A percentile compares a stretch with the other conserved stretches of the same genome.
Evolutionary conservation across 2,113 vertebrate species (phyloP).

Genomic region (Coptodon bakossiorum): DNA sequence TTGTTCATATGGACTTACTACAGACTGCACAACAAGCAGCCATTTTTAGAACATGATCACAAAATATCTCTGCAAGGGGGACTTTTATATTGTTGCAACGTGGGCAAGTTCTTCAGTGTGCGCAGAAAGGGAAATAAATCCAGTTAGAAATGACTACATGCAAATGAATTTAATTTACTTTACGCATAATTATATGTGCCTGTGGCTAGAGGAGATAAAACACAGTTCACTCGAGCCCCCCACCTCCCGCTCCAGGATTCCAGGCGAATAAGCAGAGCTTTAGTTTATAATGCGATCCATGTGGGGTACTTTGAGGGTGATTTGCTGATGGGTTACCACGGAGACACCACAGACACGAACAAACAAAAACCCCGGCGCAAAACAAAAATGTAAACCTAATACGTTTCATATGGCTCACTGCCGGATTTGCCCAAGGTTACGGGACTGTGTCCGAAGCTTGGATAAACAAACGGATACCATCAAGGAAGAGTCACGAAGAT

Average conservation of each 20-base stretch:
- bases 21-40: slow-evolving; percentile 13
- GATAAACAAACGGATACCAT: slow-evolving; percentile 42
- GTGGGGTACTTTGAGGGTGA: slow-evolving; percentile 70
- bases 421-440: slow-evolving; percentile 38
- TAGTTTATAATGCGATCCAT: slow-evolving; percentile 71
- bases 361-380: slow-evolving; percentile 60
- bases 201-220: slow-evolving; percentile 40
- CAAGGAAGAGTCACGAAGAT: neutral
- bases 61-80: slow-evolving; percentile 8
- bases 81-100: neutral
- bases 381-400: slow-evolving; percentile 62
- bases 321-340: slow-evolving; percentile 59
- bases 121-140: slow-evolving; percentile 13
- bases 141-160: slow-evolving; percentile 20
- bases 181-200: slow-evolving; percentile 38
- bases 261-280: slow-evolving; percentile 42
- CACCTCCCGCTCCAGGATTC: slow-evolving; percentile 27
- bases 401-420: slow-evolving; percentile 60
- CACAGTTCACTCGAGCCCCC: slow-evolving; percentile 24
- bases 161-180: slow-evolving; percentile 53
- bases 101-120: neutral
- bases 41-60: slow-evolving; percentile 9
- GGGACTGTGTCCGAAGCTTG: slow-evolving; percentile 27
- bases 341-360: slow-evolving; percentile 63
- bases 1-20: slow-evolving; percentile 16